Evolutionary conservation across 2,888 invertebrate genomes (phyloP).

Genomic region (Blastobasis lacticolella): DNA sequence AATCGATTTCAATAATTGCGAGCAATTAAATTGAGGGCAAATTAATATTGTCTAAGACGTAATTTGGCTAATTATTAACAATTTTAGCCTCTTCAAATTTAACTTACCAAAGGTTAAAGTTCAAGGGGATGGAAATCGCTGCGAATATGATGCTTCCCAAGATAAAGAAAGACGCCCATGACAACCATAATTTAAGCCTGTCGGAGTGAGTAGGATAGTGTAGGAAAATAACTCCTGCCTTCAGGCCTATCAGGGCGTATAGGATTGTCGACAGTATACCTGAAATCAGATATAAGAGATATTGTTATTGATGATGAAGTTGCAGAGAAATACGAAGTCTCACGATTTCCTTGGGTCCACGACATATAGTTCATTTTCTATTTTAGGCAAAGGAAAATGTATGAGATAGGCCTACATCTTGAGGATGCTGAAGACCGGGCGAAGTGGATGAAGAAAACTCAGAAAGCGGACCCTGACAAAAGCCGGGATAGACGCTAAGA

Average conservation of each 20-base stretch:
- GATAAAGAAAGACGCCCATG: constrained; percentile 12
- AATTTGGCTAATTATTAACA: not conserved
- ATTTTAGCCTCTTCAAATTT: too few species aligned
- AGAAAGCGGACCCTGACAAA: too few species aligned
- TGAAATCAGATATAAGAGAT: not conserved
- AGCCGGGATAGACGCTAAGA: too few species aligned
- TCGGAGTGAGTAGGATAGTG: constrained; percentile 7
- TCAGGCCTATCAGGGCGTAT: constrained; percentile 13
- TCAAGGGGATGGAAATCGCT: constrained; percentile 6
- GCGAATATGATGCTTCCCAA: constrained; percentile 11
- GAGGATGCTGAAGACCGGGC: too few species aligned
- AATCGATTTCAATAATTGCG: too few species aligned
- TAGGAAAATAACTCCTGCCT: constrained; percentile 11
- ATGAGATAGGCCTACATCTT: too few species aligned
- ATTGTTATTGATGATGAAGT: too few species aligned
- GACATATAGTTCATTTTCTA: too few species aligned
- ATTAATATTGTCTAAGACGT: not conserved
- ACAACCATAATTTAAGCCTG: constrained; percentile 9
- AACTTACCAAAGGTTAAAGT: constrained; percentile 16
- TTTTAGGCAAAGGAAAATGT: too few species aligned
- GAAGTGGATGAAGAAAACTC: too few species aligned
- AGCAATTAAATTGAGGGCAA: not conserved
- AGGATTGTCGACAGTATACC: constrained; percentile 12
- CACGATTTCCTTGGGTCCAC: too few species aligned
- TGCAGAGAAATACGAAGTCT: too few species aligned